Base-by-base conservation (phyloP, 2,888 invertebrate species). In the Xanthostigma xanthostigma region DNA sequence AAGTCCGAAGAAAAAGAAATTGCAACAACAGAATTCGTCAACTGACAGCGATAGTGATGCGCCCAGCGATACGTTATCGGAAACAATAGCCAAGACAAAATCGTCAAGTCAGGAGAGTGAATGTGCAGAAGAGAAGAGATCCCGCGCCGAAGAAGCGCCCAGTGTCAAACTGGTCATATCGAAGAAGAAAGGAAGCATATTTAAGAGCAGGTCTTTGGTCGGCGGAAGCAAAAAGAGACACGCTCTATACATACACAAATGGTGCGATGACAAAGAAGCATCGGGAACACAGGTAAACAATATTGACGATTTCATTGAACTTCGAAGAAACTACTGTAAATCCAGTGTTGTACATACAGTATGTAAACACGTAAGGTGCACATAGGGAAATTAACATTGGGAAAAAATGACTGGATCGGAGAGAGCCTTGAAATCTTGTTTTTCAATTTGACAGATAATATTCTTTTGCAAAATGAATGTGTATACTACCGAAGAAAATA, bases 141-240 rank as follows among this genome's bases (percentile, higher is more conserved):
- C 38, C 39, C 41, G 14, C 12, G 45, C 39, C 27, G 38, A 41
- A 8, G 73, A 74, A 38, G 71, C 73, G 53, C 72, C 74, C 43
- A 68, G 77, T 62, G 81, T 80, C 14, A 84, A 84, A 60, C 63
- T 84, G 53, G 79, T 83, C 13, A 83, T 84, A 53, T 81, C 81
- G 2, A 84, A 83, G 63, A 90, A 88, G 64, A 90, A 91, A 62
- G 89, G 89, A 43, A 89, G 89, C 58, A 90, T 91, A 63, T 91
- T 91, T 62, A 91, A 91, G 62, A 88, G 88, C 60, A 79, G 90
- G 50, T 81, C 81, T 11, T 66, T 81, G 54, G 76, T 80, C 12
- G 78, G 79, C 54, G 79, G 78, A 14, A 69, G 79, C 53, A 78
- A 85, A 59, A 85, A 90, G 65, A 64, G 78, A 36, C 74, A 87